Base-by-base conservation (phyloP, 2,888 invertebrate species). In the Bedellia somnulentella region DNA sequence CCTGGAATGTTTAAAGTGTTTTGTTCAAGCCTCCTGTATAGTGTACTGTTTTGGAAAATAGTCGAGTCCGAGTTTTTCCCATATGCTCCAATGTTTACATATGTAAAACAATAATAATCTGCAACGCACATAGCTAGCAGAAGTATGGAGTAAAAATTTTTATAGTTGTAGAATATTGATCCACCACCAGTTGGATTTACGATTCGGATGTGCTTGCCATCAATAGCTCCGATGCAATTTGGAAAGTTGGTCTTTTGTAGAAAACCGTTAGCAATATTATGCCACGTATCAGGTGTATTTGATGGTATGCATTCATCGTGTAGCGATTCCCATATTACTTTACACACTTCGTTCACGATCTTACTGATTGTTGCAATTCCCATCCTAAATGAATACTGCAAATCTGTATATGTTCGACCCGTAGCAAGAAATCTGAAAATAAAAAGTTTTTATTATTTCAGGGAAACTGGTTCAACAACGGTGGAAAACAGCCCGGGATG, bases 281-380 rank as follows among this genome's bases (percentile, higher is more conserved):
- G 28, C 29, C 33, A 33, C 33, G 24, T 33, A 32, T 34, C 27
- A 21, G 33, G 14, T 16, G 28, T 35, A 18, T 21, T 30, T 27
- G 32, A 28, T 31, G 36, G 31, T 30, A 37, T 13, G 26, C 31
- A 35, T 38, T 38, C 33, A 33, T 37, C 29, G 15, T 37, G 42
- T 31, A 49, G 40, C 21, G 32, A 35, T 37, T 43, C 37, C 44
- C 45, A 47, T 31, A 56, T 47, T 31, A 35, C 40, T 26, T 24
- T 24, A 37, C 52, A 53, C 23, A 52, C 47, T 38, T 48, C 43
- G 14, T 36, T 32, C n/a, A 52, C 24, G 44, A n/a, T n/a, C n/a
- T n/a, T n/a, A n/a, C n/a, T n/a, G n/a, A n/a, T n/a, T n/a, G n/a
- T n/a, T n/a, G n/a, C n/a, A n/a, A n/a, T n/a, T n/a, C n/a, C n/a